Evolutionary conservation across 2,797 vertebrate species (phyloP), one percentile per base, ranked within the genome.

Genomic region (Discoglossus pictus): DNA sequence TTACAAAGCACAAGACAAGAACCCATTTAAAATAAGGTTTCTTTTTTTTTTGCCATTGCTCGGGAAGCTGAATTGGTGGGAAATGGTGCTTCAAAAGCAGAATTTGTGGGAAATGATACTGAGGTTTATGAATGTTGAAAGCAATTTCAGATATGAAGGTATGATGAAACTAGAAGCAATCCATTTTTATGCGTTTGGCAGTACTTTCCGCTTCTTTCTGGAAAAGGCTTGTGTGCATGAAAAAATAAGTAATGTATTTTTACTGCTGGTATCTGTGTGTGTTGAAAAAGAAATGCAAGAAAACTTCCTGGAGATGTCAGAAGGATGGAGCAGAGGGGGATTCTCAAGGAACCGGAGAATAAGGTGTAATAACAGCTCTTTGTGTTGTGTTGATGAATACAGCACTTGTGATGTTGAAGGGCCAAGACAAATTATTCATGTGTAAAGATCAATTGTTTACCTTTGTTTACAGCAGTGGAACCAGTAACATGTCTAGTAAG

Each of bases 111-210:
- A 68, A 73, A 72, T 73, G 59, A 67, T 62, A 62, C 60, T 55
- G 60, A 71, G 64, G 64, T 68, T 73, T 73, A 56, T 73, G 64
- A 73, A 73, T 73, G 65, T 52, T 68, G 63, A 73, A 67, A 73
- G 58, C 71, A 73, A 68, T 63, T 73, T 68, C 42, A 58, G 52
- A 67, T 67, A 16, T 73, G 58, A 55, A 73, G 56, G 51, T 50
- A 73, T 68, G 39, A 68, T 68, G 64, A 73, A 68, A 61, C 46
- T 68, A 17, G 39, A 73, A 67, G 60, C 61, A 68, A 68, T 63
- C 58, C 53, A 66, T 68, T 73, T 71, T 66, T 73, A 63, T 73
- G 51, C 58, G 50, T 73, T 73, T 73, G 64, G 71, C 71, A 68
- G 64, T 58, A 68, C 58, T 68, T 68, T 68, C 51, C 27, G 42